Conservation (phyloP, 2,113 vertebrate genomes). For the Chinchilla lanigera region DNA sequence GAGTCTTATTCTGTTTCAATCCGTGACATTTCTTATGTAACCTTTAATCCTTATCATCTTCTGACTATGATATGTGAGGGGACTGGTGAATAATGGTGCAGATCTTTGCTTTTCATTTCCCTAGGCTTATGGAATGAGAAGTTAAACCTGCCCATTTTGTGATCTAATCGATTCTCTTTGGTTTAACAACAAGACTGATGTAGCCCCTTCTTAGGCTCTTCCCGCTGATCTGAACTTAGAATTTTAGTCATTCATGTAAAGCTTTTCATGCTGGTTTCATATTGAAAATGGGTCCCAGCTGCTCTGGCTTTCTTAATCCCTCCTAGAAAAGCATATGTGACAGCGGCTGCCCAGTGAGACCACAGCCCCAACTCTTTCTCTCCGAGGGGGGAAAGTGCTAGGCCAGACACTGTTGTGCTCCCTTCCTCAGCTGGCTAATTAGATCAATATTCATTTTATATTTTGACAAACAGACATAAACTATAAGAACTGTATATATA, state of each 20-base stretch:
- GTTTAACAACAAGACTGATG: constrained; percentile 70
- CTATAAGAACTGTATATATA: neutral
- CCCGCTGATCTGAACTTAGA: constrained; percentile 59
- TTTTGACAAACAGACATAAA: constrained; percentile 44
- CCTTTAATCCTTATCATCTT: neutral
- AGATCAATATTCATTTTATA: constrained; percentile 49
- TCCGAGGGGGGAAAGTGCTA: neutral
- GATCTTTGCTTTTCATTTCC: constrained; percentile 60
- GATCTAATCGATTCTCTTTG: constrained; percentile 77
- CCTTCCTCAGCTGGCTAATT: constrained; percentile 31
- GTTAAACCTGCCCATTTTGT: constrained; percentile 57
- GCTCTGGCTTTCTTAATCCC: constrained; percentile 76
- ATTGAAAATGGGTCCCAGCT: constrained; percentile 77
- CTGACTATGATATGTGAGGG: neutral
- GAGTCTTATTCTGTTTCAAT: neutral
- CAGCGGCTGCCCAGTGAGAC: constrained; percentile 8
- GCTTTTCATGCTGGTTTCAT: constrained; percentile 70
- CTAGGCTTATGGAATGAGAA: constrained; percentile 30
- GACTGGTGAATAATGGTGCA: neutral
- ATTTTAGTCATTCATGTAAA: constrained; percentile 69
- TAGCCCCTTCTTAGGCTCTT: constrained; percentile 8
- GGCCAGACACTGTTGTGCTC: constrained; percentile 7
- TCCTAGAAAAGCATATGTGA: constrained; percentile 56
- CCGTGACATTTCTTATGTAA: neutral
- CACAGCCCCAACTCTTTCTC: constrained; percentile 37